A percentile compares a stretch with the other conserved stretches of the same genome.
These are phyloP conservation scores for Rhingia rostrata DNA, from an alignment of 2,888 invertebrate genomes.

Conservation along the genomic window DNA sequence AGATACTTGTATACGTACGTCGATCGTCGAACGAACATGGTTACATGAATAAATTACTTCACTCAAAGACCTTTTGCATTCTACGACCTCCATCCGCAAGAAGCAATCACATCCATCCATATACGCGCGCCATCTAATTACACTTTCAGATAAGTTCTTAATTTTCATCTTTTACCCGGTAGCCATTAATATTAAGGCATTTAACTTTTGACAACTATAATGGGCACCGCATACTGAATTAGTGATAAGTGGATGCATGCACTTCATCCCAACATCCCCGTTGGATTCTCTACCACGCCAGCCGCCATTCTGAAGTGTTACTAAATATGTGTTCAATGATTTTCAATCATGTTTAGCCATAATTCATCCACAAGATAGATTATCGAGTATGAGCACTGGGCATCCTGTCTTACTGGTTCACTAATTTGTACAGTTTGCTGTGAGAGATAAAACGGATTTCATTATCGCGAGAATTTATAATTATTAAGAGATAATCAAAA, in stretches of 20 bases:
- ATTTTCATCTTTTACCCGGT: constrained; percentile 65
- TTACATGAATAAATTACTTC: constrained; percentile 48
- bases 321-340: constrained; percentile 70
- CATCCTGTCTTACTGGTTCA: not conserved
- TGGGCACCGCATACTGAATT: constrained; percentile 69
- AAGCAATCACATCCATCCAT: constrained; percentile 29
- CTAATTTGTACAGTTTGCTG: constrained; percentile 64
- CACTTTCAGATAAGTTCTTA: constrained; percentile 67
- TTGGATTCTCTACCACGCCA: constrained; percentile 22
- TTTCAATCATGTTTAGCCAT: constrained; percentile 64
- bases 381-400: constrained; percentile 51
- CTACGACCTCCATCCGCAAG: constrained; percentile 45
- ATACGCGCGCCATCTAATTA: constrained; percentile 65
- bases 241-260: constrained; percentile 65
- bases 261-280: constrained; percentile 12
- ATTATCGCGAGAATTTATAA: constrained; percentile 75
- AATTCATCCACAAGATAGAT: constrained; percentile 63
- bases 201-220: constrained; percentile 77
- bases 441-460: constrained; percentile 75
- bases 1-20: not conserved
- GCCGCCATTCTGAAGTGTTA: constrained; percentile 68
- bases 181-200: constrained; percentile 76
- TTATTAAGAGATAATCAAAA: constrained; percentile 29
- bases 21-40: not conserved
- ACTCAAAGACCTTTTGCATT: constrained; percentile 47